Evolutionary conservation across 2,888 invertebrate genomes (phyloP).

Genomic region (Mystacides longicornis): DNA sequence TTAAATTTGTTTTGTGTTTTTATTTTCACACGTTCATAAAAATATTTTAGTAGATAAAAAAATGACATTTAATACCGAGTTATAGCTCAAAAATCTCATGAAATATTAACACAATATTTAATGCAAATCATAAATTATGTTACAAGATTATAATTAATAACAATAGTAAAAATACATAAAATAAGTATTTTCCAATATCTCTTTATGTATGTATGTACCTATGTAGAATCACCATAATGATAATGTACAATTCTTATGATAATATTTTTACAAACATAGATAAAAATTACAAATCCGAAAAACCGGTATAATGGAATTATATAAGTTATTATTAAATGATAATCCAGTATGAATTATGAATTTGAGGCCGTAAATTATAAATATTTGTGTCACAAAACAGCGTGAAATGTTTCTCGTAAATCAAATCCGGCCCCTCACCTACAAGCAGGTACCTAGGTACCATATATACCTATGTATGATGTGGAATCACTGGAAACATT

Average conservation of each 20-base stretch:
- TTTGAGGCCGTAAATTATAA: neutral
- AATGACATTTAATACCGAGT: neutral
- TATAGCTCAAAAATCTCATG: neutral
- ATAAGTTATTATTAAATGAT: neutral
- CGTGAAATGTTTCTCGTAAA: neutral
- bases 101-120: neutral
- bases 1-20: too few relatives aligned
- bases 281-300: neutral
- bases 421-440: conserved; percentile 1
- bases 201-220: too few relatives aligned
- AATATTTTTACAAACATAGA: neutral
- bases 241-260: neutral
- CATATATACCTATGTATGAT: too few relatives aligned
- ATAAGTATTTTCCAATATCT: neutral
- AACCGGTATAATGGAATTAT: neutral
- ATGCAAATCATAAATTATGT: neutral
- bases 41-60: neutral
- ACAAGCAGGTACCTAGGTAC: too few relatives aligned
- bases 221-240: too few relatives aligned
- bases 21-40: too few relatives aligned
- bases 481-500: too few relatives aligned
- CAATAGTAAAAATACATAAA: neutral
- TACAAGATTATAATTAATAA: neutral
- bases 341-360: conserved; percentile 1
- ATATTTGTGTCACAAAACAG: neutral